phyloP scores from a whole-genome alignment of 1,140 invertebrate species.

The Leptinotarsa lineolata region DNA sequence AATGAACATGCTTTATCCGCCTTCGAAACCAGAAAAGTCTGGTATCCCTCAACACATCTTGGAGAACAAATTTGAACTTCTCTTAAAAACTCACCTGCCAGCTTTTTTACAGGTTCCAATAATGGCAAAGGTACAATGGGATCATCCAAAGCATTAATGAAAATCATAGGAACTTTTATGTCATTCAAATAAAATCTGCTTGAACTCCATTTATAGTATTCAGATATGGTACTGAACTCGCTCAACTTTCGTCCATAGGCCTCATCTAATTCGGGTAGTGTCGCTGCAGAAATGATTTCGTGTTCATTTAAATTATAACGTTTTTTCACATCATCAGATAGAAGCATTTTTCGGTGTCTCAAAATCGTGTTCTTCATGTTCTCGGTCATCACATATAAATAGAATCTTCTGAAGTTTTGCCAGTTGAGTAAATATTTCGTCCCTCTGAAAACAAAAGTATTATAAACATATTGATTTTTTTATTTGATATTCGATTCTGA shows the following conservation, averaged over 20 bases:
- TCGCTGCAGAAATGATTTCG: conserved; percentile 82
- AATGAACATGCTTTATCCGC: no score
- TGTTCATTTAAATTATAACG: conserved; percentile 73
- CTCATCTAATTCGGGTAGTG: conserved; percentile 85
- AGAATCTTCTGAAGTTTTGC: conserved; percentile 85
- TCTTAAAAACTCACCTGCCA: conserved; percentile 68
- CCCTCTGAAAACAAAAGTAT: conserved; percentile 62
- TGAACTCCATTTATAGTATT: conserved; percentile 83
- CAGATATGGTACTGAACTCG: conserved; percentile 75
- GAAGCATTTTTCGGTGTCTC: conserved; percentile 74
- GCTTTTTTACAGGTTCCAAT: conserved; percentile 71
- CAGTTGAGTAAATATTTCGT: conserved; percentile 80
- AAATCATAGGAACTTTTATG: conserved; percentile 82
- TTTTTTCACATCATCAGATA: conserved; percentile 75
- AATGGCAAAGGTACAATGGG: conserved; percentile 81
- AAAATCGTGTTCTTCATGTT: conserved; percentile 85
- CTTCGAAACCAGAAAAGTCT: no score
- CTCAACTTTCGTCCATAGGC: conserved; percentile 81
- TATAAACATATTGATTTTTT: no score
- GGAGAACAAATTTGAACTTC: no score
- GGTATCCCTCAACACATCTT: no score
- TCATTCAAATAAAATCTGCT: conserved; percentile 75
- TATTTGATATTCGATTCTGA: no score
- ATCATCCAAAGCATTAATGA: conserved; percentile 87
- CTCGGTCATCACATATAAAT: conserved; percentile 91